A percentile compares a stretch with the other conserved stretches of the same genome.
These are phyloP conservation scores for Habroteleia sp. DNA, from an alignment of 2,888 invertebrate genomes.

Conservation along the genomic window DNA sequence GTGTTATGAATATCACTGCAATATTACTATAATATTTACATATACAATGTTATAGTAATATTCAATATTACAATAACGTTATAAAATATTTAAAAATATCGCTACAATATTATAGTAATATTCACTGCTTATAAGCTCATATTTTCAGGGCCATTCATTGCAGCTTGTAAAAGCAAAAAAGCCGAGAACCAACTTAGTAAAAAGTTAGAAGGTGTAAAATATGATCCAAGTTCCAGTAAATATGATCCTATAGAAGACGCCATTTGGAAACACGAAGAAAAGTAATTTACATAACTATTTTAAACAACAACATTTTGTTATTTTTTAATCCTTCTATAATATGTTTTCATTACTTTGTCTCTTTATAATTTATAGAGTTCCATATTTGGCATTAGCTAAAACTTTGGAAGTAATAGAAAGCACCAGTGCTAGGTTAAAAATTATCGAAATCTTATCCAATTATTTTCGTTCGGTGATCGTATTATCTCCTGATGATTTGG, in stretches of 20 bases:
- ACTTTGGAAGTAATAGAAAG: conserved; percentile 95
- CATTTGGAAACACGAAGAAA: conserved; percentile 83
- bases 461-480: conserved; percentile 95
- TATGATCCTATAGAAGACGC: conserved; percentile 94
- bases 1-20: no score
- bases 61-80: no score
- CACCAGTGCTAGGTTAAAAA: conserved; percentile 92
- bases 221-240: conserved; percentile 81
- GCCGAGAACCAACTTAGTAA: conserved; percentile 34
- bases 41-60: no score
- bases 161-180: conserved; percentile 57
- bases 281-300: no score
- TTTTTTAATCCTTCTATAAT: no score
- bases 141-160: no score
- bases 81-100: no score
- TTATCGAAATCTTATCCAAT: conserved; percentile 94
- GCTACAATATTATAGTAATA: no score
- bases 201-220: conserved; percentile 49
- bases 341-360: conserved; percentile 6
- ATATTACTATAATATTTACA: no score
- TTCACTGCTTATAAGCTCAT: no score
- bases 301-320: no score
- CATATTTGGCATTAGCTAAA: conserved; percentile 94
- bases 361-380: conserved; percentile 85
- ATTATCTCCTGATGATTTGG: conserved; percentile 93